Conservation (phyloP, 1,140 invertebrate species). For the Drosophila funebris region DNA sequence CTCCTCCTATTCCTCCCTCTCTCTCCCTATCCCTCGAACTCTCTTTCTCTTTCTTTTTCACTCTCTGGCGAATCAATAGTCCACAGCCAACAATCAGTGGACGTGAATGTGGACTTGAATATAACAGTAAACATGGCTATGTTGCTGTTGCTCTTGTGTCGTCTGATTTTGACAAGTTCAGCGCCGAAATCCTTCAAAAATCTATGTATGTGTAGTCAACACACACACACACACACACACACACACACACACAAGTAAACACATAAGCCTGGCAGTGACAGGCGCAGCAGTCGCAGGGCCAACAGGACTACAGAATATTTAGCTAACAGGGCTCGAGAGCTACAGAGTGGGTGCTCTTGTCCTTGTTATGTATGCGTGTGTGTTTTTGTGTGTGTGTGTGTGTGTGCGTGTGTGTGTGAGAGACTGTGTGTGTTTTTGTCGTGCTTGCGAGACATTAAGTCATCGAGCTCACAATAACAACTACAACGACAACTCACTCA, state of each 20-base stretch:
- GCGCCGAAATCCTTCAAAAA: constrained; percentile 83
- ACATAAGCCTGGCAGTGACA: constrained; percentile 58
- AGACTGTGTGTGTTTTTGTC: constrained; percentile 58
- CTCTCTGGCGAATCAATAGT: constrained; percentile 47
- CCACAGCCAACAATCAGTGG: constrained; percentile 43
- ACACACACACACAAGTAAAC: neutral
- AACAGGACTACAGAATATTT: constrained; percentile 25
- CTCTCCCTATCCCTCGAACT: neutral
- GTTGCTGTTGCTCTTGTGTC: constrained; percentile 19
- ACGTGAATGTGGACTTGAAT: neutral
- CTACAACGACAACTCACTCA: constrained; percentile 44
- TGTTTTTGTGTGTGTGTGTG: constrained; percentile 23
- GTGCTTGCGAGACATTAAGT: constrained; percentile 78
- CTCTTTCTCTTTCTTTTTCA: neutral
- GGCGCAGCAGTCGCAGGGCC: constrained; percentile 42
- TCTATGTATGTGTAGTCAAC: constrained; percentile 59
- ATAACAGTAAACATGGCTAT: constrained; percentile 26
- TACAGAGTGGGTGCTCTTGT: constrained; percentile 44
- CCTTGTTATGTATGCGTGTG: constrained; percentile 36
- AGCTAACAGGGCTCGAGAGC: constrained; percentile 13
- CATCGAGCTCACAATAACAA: constrained; percentile 54
- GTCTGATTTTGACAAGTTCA: constrained; percentile 83
- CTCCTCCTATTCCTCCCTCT: neutral
- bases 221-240: constrained; percentile 13
- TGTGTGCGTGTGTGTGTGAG: constrained; percentile 18